Percentiles rank a stretch among this genome's conserved stretches.
phyloP scores from a whole-genome alignment of 1,140 invertebrate species.

The Stratiolaelaps scimitus region DNA sequence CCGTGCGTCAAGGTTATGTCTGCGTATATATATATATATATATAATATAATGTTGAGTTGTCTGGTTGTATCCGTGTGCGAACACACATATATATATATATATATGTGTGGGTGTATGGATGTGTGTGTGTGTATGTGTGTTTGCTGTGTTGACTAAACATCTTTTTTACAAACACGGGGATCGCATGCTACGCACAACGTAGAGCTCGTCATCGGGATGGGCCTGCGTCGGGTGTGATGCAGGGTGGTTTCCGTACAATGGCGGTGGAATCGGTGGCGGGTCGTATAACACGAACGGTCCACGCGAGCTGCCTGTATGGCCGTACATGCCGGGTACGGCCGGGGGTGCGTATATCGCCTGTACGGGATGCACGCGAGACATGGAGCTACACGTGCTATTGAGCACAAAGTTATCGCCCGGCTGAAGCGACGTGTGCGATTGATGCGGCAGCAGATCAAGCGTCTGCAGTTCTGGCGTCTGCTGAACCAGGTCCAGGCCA shows the following conservation, averaged over 20 bases:
- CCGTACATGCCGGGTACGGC: conserved; percentile 17
- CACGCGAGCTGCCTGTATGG: neutral
- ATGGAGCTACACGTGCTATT: conserved; percentile 20
- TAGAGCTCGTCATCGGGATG: conserved; percentile 22
- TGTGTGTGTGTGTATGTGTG: no score
- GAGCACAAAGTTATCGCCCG: conserved; percentile 26
- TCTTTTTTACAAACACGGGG: conserved; percentile 28
- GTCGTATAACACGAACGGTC: conserved; percentile 23
- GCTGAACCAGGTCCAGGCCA: conserved; percentile 24
- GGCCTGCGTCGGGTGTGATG: no score
- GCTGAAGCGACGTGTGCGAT: conserved; percentile 6
- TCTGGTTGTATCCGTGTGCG: no score
- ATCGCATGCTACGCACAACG: conserved; percentile 22
- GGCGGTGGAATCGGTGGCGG: neutral
- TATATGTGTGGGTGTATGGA: no score
- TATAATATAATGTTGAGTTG: no score
- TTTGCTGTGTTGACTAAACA: no score
- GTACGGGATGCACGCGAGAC: conserved; percentile 22
- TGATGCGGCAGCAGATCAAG: conserved; percentile 28
- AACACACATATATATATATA: no score
- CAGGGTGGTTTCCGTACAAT: conserved; percentile 7
- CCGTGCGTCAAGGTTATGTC: no score
- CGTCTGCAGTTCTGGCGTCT: conserved; percentile 24
- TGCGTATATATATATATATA: no score
- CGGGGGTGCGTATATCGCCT: conserved; percentile 15